Evolutionary conservation across 2,888 invertebrate genomes (phyloP).

Genomic region (Aleiodes testaceus): DNA sequence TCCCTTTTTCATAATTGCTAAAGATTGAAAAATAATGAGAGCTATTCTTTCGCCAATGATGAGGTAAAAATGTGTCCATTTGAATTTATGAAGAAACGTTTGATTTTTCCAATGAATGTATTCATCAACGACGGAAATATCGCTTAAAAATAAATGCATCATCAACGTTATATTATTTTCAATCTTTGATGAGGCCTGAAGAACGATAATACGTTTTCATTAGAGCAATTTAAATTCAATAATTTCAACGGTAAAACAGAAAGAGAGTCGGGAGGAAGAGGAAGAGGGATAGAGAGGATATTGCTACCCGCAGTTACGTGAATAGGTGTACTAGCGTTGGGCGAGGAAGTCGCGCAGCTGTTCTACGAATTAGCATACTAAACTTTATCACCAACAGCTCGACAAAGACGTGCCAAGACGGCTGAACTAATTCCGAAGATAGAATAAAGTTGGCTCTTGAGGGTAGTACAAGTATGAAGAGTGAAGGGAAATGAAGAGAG

Average conservation of each 20-base stretch:
- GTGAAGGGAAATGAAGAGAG: slow-evolving; percentile 45
- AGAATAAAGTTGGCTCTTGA: slow-evolving; percentile 68
- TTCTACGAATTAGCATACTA: slow-evolving; percentile 73
- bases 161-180: background rate
- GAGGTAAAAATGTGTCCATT: no score
- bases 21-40: no score
- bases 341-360: slow-evolving; percentile 67
- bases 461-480: background rate
- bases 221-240: slow-evolving; percentile 73
- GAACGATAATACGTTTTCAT: slow-evolving; percentile 65
- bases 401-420: slow-evolving; percentile 73
- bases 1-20: no score
- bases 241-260: slow-evolving; percentile 64
- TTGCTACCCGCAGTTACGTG: slow-evolving; percentile 5
- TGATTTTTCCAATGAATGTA: slow-evolving; percentile 1
- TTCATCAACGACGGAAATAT: background rate
- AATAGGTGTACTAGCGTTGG: slow-evolving; percentile 36
- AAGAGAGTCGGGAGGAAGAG: slow-evolving; percentile 47
- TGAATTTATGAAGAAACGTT: background rate
- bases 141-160: background rate
- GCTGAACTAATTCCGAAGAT: slow-evolving; percentile 73
- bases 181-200: background rate
- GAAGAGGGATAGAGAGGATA: slow-evolving; percentile 31
- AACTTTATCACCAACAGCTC: slow-evolving; percentile 73
- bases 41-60: no score